Evolutionary conservation across 2,888 invertebrate genomes (phyloP).

Genomic region (Drosophila pegasa): DNA sequence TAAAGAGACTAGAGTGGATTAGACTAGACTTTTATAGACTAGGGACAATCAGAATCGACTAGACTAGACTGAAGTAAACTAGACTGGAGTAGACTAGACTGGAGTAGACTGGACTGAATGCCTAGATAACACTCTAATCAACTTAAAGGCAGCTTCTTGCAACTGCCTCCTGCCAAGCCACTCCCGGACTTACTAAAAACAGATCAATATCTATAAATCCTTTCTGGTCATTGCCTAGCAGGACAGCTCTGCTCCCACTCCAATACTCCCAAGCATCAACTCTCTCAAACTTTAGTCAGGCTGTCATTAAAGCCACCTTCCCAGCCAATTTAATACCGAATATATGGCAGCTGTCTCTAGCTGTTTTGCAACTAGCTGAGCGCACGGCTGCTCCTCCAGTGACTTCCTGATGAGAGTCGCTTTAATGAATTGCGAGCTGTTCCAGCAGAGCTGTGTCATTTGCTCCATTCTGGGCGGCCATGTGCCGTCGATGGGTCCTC

Average conservation of each 20-base stretch:
- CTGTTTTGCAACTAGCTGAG: background rate
- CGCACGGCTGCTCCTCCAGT: background rate
- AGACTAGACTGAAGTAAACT: too few species aligned
- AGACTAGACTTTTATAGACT: background rate
- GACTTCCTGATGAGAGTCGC: background rate
- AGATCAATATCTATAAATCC: too few species aligned
- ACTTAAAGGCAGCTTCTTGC: background rate
- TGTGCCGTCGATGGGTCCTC: slow-evolving; percentile 24
- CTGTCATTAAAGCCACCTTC: background rate
- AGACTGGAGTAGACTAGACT: too few species aligned
- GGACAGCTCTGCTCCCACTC: background rate
- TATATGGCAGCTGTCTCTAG: background rate
- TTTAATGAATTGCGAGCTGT: slow-evolving; percentile 35
- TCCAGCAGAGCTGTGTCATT: slow-evolving; percentile 16
- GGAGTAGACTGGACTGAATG: background rate
- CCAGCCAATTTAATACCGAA: background rate
- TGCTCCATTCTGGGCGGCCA: slow-evolving; percentile 18
- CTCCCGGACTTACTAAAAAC: too few species aligned
- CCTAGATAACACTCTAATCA: background rate
- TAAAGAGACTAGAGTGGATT: too few species aligned
- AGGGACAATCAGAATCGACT: too few species aligned
- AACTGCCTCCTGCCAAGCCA: too few species aligned
- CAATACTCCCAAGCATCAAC: background rate
- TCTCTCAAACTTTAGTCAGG: background rate
- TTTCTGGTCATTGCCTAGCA: too few species aligned